These are phyloP conservation scores for Tauraco erythrolophus DNA, from an alignment of 2,113 vertebrate genomes.

Conservation along the genomic window DNA sequence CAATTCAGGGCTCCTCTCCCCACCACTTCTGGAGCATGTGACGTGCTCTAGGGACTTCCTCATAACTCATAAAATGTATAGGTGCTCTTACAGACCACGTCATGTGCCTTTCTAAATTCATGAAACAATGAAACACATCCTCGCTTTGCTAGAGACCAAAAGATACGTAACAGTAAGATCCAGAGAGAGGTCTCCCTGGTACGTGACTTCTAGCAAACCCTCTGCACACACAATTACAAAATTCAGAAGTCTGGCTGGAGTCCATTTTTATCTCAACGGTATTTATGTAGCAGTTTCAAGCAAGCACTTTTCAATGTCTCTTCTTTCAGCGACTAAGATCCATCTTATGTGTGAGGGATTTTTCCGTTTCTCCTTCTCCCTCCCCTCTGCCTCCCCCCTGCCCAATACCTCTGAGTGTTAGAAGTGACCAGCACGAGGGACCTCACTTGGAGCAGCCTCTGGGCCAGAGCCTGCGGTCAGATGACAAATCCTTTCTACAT, in stretches of 20 bases:
- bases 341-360: not conserved
- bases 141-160: not conserved
- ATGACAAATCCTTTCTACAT: not conserved
- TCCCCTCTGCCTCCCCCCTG: not conserved
- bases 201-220: fast-evolving
- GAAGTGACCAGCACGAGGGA: not conserved
- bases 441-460: not conserved
- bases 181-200: not conserved
- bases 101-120: not conserved
- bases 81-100: not conserved
- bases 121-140: not conserved
- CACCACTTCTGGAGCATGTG: not conserved
- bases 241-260: not conserved
- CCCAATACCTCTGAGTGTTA: not conserved
- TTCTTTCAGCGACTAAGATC: not conserved
- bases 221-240: fast-evolving
- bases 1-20: not conserved
- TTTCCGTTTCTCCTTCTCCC: not conserved
- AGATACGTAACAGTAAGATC: not conserved
- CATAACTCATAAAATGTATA: not conserved
- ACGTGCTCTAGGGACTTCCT: not conserved
- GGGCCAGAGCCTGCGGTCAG: not conserved
- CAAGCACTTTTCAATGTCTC: not conserved
- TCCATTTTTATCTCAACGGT: not conserved
- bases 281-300: not conserved